Base-by-base conservation (phyloP, 2,888 invertebrate genomes). In the Rhorus exstirpatorius region DNA sequence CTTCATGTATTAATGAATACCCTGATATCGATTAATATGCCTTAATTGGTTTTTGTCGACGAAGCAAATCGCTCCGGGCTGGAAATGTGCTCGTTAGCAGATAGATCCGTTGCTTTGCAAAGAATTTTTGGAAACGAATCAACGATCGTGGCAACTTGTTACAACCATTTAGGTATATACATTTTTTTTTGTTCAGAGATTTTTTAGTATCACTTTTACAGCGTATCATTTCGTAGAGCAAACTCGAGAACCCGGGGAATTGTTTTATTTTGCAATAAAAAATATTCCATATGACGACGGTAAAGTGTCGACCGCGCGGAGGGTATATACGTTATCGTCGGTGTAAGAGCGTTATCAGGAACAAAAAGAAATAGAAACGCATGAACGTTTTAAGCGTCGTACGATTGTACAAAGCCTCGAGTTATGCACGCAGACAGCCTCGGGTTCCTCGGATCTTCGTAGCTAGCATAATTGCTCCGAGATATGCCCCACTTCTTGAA, bases 401-500 rank as follows among this genome's bases (percentile, higher is more conserved):
- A 26, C 26, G 26, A 14, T 44, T 65, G 4, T 38, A 58, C 41
- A 38, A 61, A 3, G 35, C n/a, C 35, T 67, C 51, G 67, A 76
- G 76, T 55, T 38, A 53, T 44, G 6, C 10, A 46, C 58, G 24
- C 49, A 14, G 24, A 38, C 24, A 71, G 44, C 44, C 31, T 35
- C 26, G 60, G 44, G 58, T 19, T 41, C 58, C 70, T 75, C 65
- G 26, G 63, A 35, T 71, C 74, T 44, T 46, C 38, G 17, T 8
- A 49, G 63, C 77, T 76, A 79, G 55, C 44, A 74, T 81, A 86
- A 87, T 87, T 86, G 81, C 81, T 78, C 24, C 35, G 77, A 84
- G 87, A 87, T 86, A 86, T 86, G 86, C 86, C 86, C 86, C 86
- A 84, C 85, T 86, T 75, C 79, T 82, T 74, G 49, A 83, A 79